A percentile compares a stretch with the other conserved stretches of the same genome.
These are phyloP conservation scores for Drosophila infuscata DNA, from an alignment of 2,888 invertebrate genomes.

Conservation along the genomic window DNA sequence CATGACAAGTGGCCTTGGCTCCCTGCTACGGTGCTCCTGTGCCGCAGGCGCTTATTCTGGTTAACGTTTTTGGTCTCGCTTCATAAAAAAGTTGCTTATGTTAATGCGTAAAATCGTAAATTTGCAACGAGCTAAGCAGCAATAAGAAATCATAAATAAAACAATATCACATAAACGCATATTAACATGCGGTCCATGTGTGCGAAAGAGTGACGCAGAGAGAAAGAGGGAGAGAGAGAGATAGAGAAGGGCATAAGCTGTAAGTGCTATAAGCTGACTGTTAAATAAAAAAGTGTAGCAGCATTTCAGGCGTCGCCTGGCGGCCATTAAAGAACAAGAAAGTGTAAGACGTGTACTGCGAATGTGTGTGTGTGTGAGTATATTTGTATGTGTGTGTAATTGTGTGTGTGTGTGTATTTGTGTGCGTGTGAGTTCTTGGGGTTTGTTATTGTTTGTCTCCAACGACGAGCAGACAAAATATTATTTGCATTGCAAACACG, in stretches of 20 bases:
- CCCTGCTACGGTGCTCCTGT: neutral
- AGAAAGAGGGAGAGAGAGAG: neutral
- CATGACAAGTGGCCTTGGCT: constrained; percentile 43
- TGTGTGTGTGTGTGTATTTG: neutral
- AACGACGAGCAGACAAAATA: constrained; percentile 53
- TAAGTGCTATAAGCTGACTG: constrained; percentile 3
- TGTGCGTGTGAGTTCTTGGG: constrained; percentile 8
- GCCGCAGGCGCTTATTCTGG: neutral
- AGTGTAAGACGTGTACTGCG: constrained; percentile 23
- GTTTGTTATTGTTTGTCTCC: constrained; percentile 25
- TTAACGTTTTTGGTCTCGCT: constrained; percentile 26
- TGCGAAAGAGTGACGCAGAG: neutral
- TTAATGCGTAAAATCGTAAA: constrained; percentile 70
- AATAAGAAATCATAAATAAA: constrained; percentile 78
- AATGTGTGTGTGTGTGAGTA: constrained; percentile 1
- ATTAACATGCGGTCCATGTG: constrained; percentile 18
- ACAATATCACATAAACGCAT: constrained; percentile 72
- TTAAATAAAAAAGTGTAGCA: constrained; percentile 35
- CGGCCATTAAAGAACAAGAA: constrained; percentile 33
- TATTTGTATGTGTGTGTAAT: neutral
- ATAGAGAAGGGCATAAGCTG: neutral
- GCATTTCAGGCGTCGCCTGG: constrained; percentile 39
- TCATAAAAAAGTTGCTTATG: constrained; percentile 67
- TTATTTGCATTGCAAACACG: constrained; percentile 52
- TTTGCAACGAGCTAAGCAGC: constrained; percentile 62